phyloP scores from a whole-genome alignment of 2,113 vertebrate genomes.

The Turnix velox region DNA sequence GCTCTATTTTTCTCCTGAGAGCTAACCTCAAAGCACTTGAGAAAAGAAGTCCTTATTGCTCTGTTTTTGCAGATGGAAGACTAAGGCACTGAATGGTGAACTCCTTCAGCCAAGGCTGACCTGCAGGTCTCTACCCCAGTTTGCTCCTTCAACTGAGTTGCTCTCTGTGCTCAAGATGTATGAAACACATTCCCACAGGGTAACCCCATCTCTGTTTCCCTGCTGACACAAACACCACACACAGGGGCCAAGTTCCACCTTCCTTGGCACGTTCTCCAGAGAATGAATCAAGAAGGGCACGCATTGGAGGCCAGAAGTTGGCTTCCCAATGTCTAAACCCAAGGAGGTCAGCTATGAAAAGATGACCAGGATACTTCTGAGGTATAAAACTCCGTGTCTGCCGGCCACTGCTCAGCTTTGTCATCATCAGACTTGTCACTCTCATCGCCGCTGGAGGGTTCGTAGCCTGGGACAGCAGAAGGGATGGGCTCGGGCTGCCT shows the following conservation, averaged over 20 bases:
- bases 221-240: neutral
- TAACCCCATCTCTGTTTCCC: neutral
- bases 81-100: neutral
- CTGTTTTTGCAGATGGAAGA: neutral
- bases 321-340: neutral
- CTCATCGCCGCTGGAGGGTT: conserved; percentile 75
- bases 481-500: neutral
- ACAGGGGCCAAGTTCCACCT: neutral
- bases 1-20: neutral
- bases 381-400: conserved; percentile 67
- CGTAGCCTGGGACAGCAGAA: neutral
- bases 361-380: conserved; percentile 74
- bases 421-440: conserved; percentile 68
- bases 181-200: neutral
- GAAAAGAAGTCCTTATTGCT: neutral
- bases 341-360: conserved; percentile 72
- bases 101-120: neutral
- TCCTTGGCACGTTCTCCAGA: neutral
- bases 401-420: conserved; percentile 68
- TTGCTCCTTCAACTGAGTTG: neutral
- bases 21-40: neutral
- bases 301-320: neutral
- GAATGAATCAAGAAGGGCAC: neutral
- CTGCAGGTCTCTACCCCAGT: neutral
- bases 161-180: rapidly evolving